A percentile compares a stretch with the other conserved stretches of the same genome.
phyloP scores from a whole-genome alignment of 1,140 invertebrate species.

The Babylonia areolata region DNA sequence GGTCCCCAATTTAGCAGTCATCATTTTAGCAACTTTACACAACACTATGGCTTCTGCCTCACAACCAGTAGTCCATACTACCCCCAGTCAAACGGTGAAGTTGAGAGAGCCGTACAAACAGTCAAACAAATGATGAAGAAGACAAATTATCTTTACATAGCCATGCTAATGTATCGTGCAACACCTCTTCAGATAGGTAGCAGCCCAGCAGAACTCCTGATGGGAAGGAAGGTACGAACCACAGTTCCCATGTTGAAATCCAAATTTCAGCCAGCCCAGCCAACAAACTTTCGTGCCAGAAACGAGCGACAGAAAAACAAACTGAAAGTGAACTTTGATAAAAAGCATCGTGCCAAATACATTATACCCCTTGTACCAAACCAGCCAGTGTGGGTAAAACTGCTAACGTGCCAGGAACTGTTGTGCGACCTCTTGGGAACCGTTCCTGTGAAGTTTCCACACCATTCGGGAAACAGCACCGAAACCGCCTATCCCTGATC shows the following conservation, averaged over 20 bases:
- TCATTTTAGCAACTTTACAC: conserved; percentile 73
- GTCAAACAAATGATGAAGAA: conserved; percentile 51
- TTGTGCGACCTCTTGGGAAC: no score
- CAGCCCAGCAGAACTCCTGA: neutral
- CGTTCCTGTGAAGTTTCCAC: no score
- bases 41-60: conserved; percentile 73
- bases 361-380: no score
- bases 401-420: no score
- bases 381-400: no score
- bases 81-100: conserved; percentile 51
- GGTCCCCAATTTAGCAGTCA: conserved; percentile 71
- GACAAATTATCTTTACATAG: conserved; percentile 44
- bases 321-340: neutral
- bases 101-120: conserved; percentile 52
- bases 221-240: neutral
- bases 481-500: no score
- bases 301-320: neutral
- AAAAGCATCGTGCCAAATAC: neutral
- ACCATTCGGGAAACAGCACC: no score
- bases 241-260: neutral
- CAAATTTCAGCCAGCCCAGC: neutral
- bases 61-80: conserved; percentile 69
- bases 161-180: neutral
- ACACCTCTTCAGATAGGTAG: neutral
- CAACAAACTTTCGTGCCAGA: no score